Evolutionary conservation across 2,113 vertebrate genomes (phyloP).

Genomic region (Bufo gargarizans): DNA sequence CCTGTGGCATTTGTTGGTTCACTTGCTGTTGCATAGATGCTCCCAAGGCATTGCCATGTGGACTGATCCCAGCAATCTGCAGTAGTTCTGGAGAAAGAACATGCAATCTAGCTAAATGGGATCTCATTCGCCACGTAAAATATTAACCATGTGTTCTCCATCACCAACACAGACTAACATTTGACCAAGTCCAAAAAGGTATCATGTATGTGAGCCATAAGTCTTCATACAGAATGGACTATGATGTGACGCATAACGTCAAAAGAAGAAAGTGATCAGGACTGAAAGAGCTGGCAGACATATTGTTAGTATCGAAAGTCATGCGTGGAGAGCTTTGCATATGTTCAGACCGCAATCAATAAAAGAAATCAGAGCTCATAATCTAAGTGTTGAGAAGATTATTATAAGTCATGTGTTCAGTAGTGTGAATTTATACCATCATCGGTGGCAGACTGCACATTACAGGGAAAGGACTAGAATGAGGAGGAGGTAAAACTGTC

Average conservation of each 20-base stretch:
- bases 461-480: neutral
- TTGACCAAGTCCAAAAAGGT: neutral
- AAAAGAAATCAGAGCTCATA: neutral
- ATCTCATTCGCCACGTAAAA: too few relatives aligned
- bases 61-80: slow-evolving; percentile 96
- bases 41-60: slow-evolving; percentile 93
- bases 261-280: neutral
- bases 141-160: neutral
- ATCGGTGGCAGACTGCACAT: neutral
- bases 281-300: slow-evolving; percentile 1
- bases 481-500: neutral
- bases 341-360: slow-evolving; percentile 6
- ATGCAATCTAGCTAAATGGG: neutral
- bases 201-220: neutral
- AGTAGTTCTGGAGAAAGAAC: slow-evolving; percentile 82
- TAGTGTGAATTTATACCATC: neutral
- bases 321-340: slow-evolving; percentile 34
- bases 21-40: slow-evolving; percentile 94
- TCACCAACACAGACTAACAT: neutral
- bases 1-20: slow-evolving; percentile 89
- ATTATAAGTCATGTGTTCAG: neutral
- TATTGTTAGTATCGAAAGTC: neutral
- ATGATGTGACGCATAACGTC: neutral
- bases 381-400: neutral
- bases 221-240: neutral